These are phyloP conservation scores for Dolichotis patagonum DNA, from an alignment of 2,113 vertebrate species.

Conservation along the genomic window DNA sequence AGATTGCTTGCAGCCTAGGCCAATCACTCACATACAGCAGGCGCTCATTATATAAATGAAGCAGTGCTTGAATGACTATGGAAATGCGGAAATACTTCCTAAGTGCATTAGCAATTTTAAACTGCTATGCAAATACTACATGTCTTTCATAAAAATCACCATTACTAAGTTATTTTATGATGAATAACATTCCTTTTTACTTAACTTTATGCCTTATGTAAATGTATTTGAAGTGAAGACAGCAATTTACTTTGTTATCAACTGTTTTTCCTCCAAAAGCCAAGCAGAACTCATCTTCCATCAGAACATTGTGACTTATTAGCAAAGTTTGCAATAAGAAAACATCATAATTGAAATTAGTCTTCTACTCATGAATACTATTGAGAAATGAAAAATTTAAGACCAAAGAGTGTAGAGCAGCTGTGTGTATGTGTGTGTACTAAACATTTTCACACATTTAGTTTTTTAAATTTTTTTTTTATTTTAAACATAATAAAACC, in stretches of 20 bases:
- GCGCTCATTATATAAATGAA: not conserved
- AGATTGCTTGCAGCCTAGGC: not conserved
- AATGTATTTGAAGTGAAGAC: not conserved
- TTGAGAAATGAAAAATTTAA: not conserved
- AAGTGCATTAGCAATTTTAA: not conserved
- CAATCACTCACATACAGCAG: not conserved
- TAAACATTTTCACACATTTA: not conserved
- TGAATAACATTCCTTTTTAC: not conserved
- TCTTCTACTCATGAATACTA: not conserved
- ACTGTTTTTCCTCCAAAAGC: not conserved
- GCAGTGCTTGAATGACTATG: not conserved
- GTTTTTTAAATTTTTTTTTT: not conserved
- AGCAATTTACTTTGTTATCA: not conserved
- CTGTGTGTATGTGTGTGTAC: rapidly evolving
- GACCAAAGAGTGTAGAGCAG: not conserved
- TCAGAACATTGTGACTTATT: not conserved
- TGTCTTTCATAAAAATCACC: not conserved
- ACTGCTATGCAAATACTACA: not conserved
- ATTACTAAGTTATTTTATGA: not conserved
- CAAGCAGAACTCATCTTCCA: not conserved
- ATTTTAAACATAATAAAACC: no score
- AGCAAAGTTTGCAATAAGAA: not conserved
- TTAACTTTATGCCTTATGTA: not conserved
- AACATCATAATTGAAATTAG: not conserved
- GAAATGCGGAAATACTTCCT: not conserved